phyloP scores from a whole-genome alignment of 2,888 invertebrate species.

The Pseudoips prasinana region DNA sequence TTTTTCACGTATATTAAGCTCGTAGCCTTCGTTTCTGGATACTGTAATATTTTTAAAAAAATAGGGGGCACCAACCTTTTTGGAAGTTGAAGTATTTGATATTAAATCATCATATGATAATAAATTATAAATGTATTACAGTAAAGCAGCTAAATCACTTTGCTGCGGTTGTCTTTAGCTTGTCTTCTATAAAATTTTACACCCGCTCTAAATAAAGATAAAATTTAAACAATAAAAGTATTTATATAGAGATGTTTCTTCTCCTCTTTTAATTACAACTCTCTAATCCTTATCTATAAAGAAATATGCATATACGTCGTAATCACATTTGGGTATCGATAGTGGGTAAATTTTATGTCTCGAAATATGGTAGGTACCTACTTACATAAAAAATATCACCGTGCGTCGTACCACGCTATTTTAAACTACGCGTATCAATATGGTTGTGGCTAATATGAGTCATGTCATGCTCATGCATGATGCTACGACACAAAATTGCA shows the following conservation, averaged over 20 bases:
- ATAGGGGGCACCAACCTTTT: no score
- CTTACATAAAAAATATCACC: conserved; percentile 13
- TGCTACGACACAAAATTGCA: conserved; percentile 11
- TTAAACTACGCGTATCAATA: conserved; percentile 11
- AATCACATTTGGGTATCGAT: conserved; percentile 12
- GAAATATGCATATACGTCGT: conserved; percentile 14
- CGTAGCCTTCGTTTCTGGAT: conserved; percentile 14
- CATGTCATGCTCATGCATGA: conserved; percentile 10
- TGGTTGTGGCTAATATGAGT: conserved; percentile 10
- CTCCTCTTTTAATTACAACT: conserved; percentile 13
- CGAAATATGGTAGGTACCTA: conserved; percentile 12
- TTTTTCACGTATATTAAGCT: conserved; percentile 15
- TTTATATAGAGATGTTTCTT: conserved; percentile 15
- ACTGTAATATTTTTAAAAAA: no score
- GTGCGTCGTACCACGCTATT: conserved; percentile 12
- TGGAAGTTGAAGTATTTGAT: conserved; percentile 11
- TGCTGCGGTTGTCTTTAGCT: conserved; percentile 8
- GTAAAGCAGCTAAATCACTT: conserved; percentile 8
- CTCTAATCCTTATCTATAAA: conserved; percentile 15
- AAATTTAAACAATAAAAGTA: conserved; percentile 13
- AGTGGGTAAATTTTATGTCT: conserved; percentile 13
- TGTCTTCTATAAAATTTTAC: conserved; percentile 14
- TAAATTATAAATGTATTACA: conserved; percentile 14
- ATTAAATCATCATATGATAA: conserved; percentile 11
- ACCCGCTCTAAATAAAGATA: conserved; percentile 13